A percentile compares a stretch with the other conserved stretches of the same genome.
phyloP scores from a whole-genome alignment of 2,113 vertebrate species.

The Podarcis cretensis region DNA sequence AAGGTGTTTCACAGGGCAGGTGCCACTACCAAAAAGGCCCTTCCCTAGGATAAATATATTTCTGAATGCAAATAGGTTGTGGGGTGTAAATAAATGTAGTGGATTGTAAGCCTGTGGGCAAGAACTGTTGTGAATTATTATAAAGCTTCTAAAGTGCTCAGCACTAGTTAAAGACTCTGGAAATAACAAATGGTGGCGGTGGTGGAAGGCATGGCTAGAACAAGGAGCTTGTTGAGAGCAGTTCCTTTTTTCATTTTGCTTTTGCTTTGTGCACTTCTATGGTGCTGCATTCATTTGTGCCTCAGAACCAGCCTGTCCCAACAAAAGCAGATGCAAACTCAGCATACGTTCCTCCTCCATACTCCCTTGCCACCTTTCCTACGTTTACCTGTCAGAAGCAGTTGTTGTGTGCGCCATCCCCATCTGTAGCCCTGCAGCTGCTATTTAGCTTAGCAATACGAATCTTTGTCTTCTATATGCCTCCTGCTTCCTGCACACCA shows the following conservation, averaged over 20 bases:
- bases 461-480: conserved; percentile 24
- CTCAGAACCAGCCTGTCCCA: not conserved
- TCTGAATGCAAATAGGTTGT: not conserved
- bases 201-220: not conserved
- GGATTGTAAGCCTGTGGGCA: not conserved
- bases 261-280: not conserved
- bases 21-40: too few species aligned
- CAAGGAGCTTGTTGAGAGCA: not conserved
- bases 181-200: not conserved
- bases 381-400: conserved; percentile 8
- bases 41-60: not conserved
- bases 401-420: conserved; percentile 41
- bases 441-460: conserved; percentile 37
- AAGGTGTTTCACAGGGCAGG: too few species aligned
- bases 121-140: not conserved
- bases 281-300: not conserved
- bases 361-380: not conserved
- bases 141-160: not conserved
- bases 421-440: conserved; percentile 50
- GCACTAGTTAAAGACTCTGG: not conserved
- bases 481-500: not conserved
- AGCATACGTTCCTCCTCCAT: not conserved
- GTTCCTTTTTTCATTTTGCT: conserved; percentile 19
- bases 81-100: not conserved
- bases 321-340: not conserved